These are phyloP conservation scores for Mactromeris polynyma DNA, from an alignment of 2,888 invertebrate genomes.

Conservation along the genomic window DNA sequence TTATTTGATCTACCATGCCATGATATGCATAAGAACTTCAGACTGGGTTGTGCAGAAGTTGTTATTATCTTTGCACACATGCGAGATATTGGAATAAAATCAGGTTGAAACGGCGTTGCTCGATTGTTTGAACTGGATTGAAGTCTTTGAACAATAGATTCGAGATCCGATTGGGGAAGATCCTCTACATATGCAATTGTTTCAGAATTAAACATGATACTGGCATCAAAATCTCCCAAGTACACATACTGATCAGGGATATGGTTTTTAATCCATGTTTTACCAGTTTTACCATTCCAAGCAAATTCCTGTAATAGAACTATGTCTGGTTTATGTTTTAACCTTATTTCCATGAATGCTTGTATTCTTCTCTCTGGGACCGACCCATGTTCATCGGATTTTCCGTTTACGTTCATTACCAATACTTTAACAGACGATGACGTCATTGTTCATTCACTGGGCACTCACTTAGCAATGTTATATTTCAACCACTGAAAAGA, in stretches of 20 bases:
- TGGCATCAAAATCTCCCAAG: constrained; percentile 44
- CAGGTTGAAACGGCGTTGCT: constrained; percentile 35
- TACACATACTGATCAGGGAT: constrained; percentile 48
- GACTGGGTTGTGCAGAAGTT: constrained; percentile 25
- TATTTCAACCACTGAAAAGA: too few relatives aligned
- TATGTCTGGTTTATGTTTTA: constrained; percentile 39
- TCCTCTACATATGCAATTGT: constrained; percentile 30
- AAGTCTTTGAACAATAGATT: constrained; percentile 37
- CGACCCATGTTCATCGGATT: constrained; percentile 26
- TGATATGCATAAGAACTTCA: constrained; percentile 62
- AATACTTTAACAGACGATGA: constrained; percentile 27
- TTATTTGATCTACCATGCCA: constrained; percentile 54
- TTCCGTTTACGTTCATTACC: constrained; percentile 56
- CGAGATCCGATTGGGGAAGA: constrained; percentile 30
- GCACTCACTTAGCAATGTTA: too few relatives aligned
- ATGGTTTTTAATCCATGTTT: constrained; percentile 45
- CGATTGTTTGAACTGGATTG: constrained; percentile 52
- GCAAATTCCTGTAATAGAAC: constrained; percentile 62
- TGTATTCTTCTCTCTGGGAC: constrained; percentile 47
- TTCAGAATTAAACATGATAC: constrained; percentile 46
- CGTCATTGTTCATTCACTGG: too few relatives aligned
- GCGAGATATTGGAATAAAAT: constrained; percentile 53
- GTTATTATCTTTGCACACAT: constrained; percentile 46
- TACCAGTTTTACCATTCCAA: constrained; percentile 47
- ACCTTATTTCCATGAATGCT: constrained; percentile 39